These are phyloP conservation scores for Drosophila hydei DNA, from an alignment of 1,140 invertebrate species.

Conservation along the genomic window DNA sequence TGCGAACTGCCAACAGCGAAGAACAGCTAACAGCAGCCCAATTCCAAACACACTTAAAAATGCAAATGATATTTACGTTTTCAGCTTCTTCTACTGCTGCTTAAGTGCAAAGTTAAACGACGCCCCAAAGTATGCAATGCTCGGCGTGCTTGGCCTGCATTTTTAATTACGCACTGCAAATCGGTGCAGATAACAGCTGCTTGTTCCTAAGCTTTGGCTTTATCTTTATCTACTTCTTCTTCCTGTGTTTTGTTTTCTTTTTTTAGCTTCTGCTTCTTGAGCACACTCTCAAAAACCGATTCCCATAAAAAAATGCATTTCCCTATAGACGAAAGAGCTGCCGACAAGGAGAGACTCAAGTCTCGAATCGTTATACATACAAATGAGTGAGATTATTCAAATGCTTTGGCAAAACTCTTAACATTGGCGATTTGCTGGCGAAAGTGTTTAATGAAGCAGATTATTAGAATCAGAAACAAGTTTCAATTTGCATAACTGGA, in stretches of 20 bases:
- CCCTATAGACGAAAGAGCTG: neutral
- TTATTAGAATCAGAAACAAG: conserved; percentile 1
- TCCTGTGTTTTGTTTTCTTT: neutral
- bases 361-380: neutral
- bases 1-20: neutral
- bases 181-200: conserved; percentile 50
- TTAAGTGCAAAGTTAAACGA: conserved; percentile 80
- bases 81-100: conserved; percentile 23
- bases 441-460: neutral
- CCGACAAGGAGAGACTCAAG: neutral
- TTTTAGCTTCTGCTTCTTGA: neutral
- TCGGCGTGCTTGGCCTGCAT: conserved; percentile 54
- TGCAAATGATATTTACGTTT: conserved; percentile 81
- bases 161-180: conserved; percentile 73
- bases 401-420: neutral
- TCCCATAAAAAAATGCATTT: conserved; percentile 9
- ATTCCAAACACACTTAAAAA: conserved; percentile 70
- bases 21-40: conserved; percentile 12
- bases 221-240: neutral
- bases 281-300: conserved; percentile 17
- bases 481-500: conserved; percentile 12
- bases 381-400: conserved; percentile 7
- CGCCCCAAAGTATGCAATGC: conserved; percentile 59
- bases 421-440: neutral
- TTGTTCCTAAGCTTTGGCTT: neutral